A percentile compares a stretch with the other conserved stretches of the same genome.
phyloP scores from a whole-genome alignment of 2,888 invertebrate genomes.

The Erebia palarica region DNA sequence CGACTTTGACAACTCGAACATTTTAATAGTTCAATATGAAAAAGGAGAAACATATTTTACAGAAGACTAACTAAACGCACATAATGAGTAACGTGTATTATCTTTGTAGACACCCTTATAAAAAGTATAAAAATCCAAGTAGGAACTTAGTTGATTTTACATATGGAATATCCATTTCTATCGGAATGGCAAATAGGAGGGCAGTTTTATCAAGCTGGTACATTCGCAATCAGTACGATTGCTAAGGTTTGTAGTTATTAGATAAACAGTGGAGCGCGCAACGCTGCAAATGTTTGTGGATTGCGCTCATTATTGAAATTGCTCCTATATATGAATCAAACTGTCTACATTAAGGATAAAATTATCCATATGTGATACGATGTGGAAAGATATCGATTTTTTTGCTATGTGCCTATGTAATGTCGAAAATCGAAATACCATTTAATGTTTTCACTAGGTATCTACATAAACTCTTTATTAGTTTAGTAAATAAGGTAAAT shows the following conservation, averaged over 20 bases:
- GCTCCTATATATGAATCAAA: constrained; percentile 56
- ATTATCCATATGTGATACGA: not conserved
- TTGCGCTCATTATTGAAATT: constrained; percentile 74
- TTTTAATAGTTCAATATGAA: no score
- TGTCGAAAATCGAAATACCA: no score
- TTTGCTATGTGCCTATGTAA: not conserved
- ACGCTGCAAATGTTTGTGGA: constrained; percentile 70
- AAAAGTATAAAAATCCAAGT: not conserved
- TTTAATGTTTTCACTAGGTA: no score
- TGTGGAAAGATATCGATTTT: not conserved
- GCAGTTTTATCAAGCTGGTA: constrained; percentile 47
- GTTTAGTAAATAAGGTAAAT: no score
- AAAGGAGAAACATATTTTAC: no score
- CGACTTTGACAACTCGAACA: no score
- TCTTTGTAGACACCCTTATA: not conserved
- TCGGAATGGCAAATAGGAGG: constrained; percentile 33
- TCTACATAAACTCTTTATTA: no score
- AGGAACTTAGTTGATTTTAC: not conserved
- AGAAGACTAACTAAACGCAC: no score
- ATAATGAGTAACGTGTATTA: no score
- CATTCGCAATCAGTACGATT: constrained; percentile 50
- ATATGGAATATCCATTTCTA: constrained; percentile 28
- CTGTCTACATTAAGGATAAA: constrained; percentile 9
- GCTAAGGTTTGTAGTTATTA: constrained; percentile 64
- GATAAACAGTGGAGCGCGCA: constrained; percentile 59